Base-by-base conservation (phyloP, 2,888 invertebrate genomes). In the Formica aserva region DNA sequence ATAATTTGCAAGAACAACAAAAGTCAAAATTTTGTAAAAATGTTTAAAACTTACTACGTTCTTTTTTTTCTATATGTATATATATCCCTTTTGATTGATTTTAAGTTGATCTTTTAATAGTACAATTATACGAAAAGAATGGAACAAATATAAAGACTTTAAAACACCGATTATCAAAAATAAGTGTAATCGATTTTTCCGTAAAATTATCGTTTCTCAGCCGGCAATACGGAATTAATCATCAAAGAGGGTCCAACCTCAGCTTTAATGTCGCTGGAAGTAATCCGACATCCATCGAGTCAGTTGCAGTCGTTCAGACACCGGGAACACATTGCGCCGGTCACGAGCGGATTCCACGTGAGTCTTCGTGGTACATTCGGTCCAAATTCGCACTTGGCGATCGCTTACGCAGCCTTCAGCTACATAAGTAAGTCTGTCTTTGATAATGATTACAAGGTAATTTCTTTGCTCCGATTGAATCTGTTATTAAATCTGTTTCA, bases 181-280 rank as follows among this genome's bases (percentile, higher is more conserved):
- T 6, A n/a, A 65, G 5, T 1, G 8, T 3, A 41, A 60, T 13
- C 15, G 29, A 18, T 15, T 75, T 45, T 62, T 32, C 1, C 8
- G 3, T 48, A 48, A 76, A 4, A 15, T 15, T 22, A 3, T 66
- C 41, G 8, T 67, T 45, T 71, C 76, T 52, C 84, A 96, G 97
- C 95, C 55, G 96, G 96, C 9, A 96, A 95, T 62, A 96, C 97
- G 0, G 96, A 96, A 91, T 92, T 97, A 60, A 95, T 95, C 6
- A 95, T 97, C n/a, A 95, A 96, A 26, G 96, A 97, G 92, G 97
- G 97, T 3, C 95, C 96, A 63, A 97, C 97, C 0, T 97, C 97
- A 0, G 96, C 96, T 85, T 95, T 96, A 5, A 94, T 96, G 45
- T 94, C 96, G 8, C 94, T 97, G 22, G 97, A 97, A 93, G 95